phyloP scores from a whole-genome alignment of 23 tunicate species.

The Oikopleura dioica region DNA sequence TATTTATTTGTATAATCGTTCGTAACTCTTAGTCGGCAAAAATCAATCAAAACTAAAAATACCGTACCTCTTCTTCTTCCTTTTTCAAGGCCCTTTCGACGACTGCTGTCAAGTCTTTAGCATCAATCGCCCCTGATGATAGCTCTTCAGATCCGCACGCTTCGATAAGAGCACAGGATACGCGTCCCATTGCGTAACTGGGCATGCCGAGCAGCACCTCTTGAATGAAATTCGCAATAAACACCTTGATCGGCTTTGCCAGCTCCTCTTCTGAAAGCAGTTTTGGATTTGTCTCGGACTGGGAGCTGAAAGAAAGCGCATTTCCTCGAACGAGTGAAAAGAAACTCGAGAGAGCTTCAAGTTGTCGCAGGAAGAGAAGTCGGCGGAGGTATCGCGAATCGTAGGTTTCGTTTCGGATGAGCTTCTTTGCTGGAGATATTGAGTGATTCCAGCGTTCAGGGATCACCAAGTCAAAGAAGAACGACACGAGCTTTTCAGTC shows the following conservation, averaged over 20 bases:
- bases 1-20: no score
- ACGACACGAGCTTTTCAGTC: neutral
- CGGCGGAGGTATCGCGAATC: neutral
- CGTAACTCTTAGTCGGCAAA: no score
- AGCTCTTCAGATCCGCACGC: conserved; percentile 25
- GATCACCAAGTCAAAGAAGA: neutral
- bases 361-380: conserved; percentile 51
- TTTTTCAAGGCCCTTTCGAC: no score
- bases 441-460: neutral
- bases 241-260: conserved; percentile 61
- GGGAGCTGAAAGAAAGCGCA: conserved; percentile 47
- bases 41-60: no score
- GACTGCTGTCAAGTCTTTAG: no score
- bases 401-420: neutral
- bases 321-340: conserved; percentile 52
- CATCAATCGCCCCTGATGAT: conserved; percentile 2
- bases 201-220: conserved; percentile 78
- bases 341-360: conserved; percentile 74
- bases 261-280: conserved; percentile 62
- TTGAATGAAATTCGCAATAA: conserved; percentile 63
- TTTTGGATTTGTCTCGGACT: conserved; percentile 28
- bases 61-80: no score
- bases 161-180: neutral
- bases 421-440: neutral
- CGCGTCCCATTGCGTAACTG: conserved; percentile 28